A percentile compares a stretch with the other conserved stretches of the same genome.
phyloP scores from a whole-genome alignment of 2,113 vertebrate species.

The Microtus pennsylvanicus region DNA sequence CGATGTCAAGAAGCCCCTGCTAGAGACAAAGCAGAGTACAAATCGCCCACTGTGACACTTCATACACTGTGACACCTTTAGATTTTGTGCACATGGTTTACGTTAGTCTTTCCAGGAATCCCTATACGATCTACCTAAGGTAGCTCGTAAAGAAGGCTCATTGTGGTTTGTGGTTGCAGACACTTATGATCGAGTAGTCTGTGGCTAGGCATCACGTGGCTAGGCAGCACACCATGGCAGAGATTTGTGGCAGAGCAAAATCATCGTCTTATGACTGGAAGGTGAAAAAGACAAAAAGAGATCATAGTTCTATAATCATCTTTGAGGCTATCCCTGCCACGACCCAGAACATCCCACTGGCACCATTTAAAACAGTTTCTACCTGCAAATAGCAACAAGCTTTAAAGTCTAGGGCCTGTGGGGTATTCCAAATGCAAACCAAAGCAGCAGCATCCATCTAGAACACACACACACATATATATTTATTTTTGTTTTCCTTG shows the following conservation, averaged over 20 bases:
- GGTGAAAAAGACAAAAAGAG: neutral
- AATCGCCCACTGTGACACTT: neutral
- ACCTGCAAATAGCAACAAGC: neutral
- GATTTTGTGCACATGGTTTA: neutral
- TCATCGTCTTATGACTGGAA: neutral
- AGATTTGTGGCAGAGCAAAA: neutral
- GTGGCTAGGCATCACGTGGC: too few species aligned
- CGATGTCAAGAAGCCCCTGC: neutral
- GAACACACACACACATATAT: neutral
- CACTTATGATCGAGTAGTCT: neutral
- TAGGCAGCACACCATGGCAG: too few species aligned
- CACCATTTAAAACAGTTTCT: neutral
- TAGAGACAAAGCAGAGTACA: neutral
- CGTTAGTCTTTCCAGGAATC: neutral
- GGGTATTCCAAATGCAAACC: neutral
- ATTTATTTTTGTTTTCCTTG: neutral
- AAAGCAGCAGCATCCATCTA: neutral
- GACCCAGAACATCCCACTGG: neutral
- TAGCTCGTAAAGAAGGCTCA: neutral
- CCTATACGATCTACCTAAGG: neutral
- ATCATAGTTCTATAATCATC: too few species aligned
- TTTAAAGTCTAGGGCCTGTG: neutral
- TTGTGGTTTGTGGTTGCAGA: neutral
- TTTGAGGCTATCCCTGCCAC: neutral
- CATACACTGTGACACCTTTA: neutral